Evolutionary conservation across 2,113 vertebrate species (phyloP).

Genomic region (Scatophagus argus): DNA sequence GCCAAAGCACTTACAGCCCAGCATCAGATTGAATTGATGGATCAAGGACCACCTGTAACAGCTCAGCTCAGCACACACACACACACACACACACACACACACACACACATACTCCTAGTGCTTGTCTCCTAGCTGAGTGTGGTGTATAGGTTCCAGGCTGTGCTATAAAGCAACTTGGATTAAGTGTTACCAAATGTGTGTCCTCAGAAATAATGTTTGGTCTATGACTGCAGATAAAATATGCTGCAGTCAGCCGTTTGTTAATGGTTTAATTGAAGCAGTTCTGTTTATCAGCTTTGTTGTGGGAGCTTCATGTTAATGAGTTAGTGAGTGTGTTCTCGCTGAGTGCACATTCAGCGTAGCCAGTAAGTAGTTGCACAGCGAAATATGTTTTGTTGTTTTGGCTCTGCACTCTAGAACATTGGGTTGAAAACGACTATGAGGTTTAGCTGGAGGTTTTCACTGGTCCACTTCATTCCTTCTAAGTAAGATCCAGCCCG

Average conservation of each 20-base stretch:
- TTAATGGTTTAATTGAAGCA: constrained; percentile 39
- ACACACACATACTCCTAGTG: not conserved
- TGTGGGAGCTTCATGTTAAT: constrained; percentile 8
- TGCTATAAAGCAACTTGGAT: constrained; percentile 17
- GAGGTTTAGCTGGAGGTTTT: not conserved
- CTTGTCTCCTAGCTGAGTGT: constrained; percentile 20
- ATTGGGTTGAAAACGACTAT: not conserved
- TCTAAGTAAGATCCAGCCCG: not conserved
- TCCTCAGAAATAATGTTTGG: constrained; percentile 26
- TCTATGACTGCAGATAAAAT: constrained; percentile 17
- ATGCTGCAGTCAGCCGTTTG: constrained; percentile 54
- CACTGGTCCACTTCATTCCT: not conserved
- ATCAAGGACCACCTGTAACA: constrained; percentile 42
- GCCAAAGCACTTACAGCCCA: constrained; percentile 34
- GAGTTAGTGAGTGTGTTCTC: constrained; percentile 19
- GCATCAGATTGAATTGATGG: constrained; percentile 47
- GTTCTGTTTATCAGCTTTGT: constrained; percentile 29
- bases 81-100: not conserved
- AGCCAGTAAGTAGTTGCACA: not conserved
- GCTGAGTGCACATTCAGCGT: not conserved
- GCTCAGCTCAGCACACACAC: not conserved
- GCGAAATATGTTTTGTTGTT: not conserved
- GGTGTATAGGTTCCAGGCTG: constrained; percentile 7
- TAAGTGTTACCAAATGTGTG: constrained; percentile 64
- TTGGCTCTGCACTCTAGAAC: constrained; percentile 3